A percentile compares a stretch with the other conserved stretches of the same genome.
phyloP scores from a whole-genome alignment of 2,113 vertebrate genomes.

The Triplophysa siluroides region DNA sequence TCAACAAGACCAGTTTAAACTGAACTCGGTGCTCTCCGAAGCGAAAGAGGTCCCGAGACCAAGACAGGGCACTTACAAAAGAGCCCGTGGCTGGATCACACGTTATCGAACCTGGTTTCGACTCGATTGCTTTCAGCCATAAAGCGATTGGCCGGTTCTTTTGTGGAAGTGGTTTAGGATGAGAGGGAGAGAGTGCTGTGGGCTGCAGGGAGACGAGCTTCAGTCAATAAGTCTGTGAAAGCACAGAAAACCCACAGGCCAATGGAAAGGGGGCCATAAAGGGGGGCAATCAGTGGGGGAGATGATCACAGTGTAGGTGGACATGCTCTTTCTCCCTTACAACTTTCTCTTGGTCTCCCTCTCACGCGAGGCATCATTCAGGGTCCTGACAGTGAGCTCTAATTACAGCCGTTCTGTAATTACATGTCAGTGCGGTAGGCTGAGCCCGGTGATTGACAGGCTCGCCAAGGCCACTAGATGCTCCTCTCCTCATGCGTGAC shows the following conservation, averaged over 20 bases:
- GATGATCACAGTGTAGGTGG: constrained; percentile 29
- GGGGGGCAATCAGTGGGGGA: constrained; percentile 5
- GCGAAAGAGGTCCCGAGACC: constrained; percentile 28
- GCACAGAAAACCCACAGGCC: constrained; percentile 33
- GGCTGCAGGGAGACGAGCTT: constrained; percentile 19
- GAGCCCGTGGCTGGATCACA: constrained; percentile 37
- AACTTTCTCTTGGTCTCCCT: constrained; percentile 7
- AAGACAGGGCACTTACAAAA: constrained; percentile 29
- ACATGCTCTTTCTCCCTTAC: constrained; percentile 39
- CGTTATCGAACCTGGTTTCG: constrained; percentile 29
- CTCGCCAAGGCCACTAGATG: constrained; percentile 47
- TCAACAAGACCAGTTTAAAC: constrained; percentile 19
- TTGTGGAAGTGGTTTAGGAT: constrained; percentile 12
- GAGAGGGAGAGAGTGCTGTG: constrained; percentile 5
- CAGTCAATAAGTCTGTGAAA: constrained; percentile 39
- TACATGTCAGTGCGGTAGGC: constrained; percentile 55
- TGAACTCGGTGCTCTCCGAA: not conserved
- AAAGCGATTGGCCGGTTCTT: constrained; percentile 31
- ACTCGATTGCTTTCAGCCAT: constrained; percentile 23
- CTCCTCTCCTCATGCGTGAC: constrained; percentile 52
- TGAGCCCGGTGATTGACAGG: constrained; percentile 55
- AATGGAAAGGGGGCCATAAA: constrained; percentile 33
- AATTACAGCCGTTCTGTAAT: constrained; percentile 54
- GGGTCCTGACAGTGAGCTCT: constrained; percentile 53
- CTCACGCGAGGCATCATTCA: constrained; percentile 47